These are phyloP conservation scores for Acipenser oxyrinchus DNA, from an alignment of 2,797 vertebrate species.

Conservation along the genomic window DNA sequence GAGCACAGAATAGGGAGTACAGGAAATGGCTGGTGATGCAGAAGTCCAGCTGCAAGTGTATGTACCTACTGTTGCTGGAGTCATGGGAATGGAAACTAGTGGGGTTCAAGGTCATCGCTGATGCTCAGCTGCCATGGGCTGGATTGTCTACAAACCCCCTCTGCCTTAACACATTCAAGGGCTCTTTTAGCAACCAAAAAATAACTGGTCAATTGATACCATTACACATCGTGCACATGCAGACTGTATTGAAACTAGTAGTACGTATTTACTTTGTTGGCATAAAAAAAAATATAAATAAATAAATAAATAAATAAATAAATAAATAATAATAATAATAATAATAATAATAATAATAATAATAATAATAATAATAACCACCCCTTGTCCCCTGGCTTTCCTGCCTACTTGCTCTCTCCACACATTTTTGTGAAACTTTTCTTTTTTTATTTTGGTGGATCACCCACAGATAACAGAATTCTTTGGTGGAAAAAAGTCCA, in stretches of 20 bases:
- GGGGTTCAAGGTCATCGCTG: conserved; percentile 76
- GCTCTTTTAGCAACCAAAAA: conserved; percentile 49
- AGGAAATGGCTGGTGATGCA: conserved; percentile 31
- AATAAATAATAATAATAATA: no score
- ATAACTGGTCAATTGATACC: conserved; percentile 64
- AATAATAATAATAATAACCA: no score
- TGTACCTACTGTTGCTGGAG: conserved; percentile 49
- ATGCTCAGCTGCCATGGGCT: conserved; percentile 68
- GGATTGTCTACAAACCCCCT: conserved; percentile 60
- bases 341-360: no score
- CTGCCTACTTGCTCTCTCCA: no score
- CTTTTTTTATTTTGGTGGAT: background rate
- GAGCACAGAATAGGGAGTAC: conserved; percentile 10
- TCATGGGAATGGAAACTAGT: conserved; percentile 64
- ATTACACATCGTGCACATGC: conserved; percentile 49
- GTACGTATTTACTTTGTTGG: background rate
- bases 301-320: no score
- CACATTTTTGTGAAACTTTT: conserved; percentile 23
- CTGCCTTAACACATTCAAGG: conserved; percentile 49
- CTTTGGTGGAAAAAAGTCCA: no score
- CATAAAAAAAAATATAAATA: no score
- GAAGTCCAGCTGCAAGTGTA: conserved; percentile 33
- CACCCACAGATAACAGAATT: no score
- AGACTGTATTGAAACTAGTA: conserved; percentile 24
- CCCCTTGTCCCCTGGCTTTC: no score